A percentile compares a stretch with the other conserved stretches of the same genome.
Conservation (phyloP, 1,140 invertebrate species). For the Lordiphosa mommai region DNA sequence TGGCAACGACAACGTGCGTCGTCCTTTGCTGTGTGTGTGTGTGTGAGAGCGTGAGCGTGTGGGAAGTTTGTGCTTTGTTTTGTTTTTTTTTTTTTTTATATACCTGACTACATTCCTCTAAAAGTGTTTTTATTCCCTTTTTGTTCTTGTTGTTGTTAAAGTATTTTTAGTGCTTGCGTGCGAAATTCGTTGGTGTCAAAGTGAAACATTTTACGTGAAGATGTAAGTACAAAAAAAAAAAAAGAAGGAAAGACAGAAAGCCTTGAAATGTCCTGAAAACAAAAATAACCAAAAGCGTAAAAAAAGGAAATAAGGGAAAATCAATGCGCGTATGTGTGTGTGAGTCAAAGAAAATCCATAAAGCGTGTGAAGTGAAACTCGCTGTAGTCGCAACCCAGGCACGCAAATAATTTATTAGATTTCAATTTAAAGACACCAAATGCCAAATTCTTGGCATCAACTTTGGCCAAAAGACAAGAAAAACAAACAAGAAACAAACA, state of each 20-base stretch:
- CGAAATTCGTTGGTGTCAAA: constrained; percentile 46
- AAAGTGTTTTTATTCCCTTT: constrained; percentile 8
- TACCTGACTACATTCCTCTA: constrained; percentile 4
- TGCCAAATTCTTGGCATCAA: constrained; percentile 23
- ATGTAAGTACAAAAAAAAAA: too few relatives aligned
- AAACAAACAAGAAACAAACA: not conserved
- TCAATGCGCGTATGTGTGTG: constrained; percentile 55
- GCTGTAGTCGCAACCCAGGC: constrained; percentile 32
- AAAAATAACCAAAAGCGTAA: constrained; percentile 11
- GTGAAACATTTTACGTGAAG: constrained; percentile 49
- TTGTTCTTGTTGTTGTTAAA: constrained; percentile 11
- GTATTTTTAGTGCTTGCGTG: constrained; percentile 70
- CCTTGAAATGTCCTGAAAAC: constrained; percentile 59
- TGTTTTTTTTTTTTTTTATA: constrained; percentile 15
- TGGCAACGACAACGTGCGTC: constrained; percentile 31
- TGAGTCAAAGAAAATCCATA: constrained; percentile 60
- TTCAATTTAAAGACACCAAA: constrained; percentile 45
- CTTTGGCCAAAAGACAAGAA: constrained; percentile 12
- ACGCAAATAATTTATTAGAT: constrained; percentile 51
- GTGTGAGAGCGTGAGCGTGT: constrained; percentile 6
- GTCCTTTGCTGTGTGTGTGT: constrained; percentile 12
- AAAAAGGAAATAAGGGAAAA: constrained; percentile 48
- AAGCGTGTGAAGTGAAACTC: constrained; percentile 53
- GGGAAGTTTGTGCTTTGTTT: constrained; percentile 35
- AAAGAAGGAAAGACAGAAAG: constrained; percentile 9